phyloP scores from a whole-genome alignment of 1,140 invertebrate species.

The Zaprionus taronus region DNA sequence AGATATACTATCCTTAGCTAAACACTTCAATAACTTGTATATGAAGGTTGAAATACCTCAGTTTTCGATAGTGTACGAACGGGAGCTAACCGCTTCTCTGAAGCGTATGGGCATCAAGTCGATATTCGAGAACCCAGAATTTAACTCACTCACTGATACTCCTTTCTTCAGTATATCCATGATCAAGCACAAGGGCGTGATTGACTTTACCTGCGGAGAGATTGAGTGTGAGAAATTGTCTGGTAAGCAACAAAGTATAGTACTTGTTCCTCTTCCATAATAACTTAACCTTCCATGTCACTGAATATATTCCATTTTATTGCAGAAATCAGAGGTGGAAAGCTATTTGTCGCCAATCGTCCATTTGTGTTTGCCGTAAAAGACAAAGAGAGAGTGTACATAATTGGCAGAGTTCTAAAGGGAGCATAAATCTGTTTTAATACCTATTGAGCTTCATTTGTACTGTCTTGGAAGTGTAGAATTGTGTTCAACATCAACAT shows the following conservation, averaged over 20 bases:
- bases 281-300: no score
- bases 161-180: not conserved
- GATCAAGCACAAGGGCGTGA: not conserved
- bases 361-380: constrained; percentile 3
- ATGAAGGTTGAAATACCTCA: not conserved
- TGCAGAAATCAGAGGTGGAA: not conserved
- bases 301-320: no score
- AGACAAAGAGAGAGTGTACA: not conserved
- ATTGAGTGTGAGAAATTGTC: not conserved
- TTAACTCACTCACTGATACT: not conserved
- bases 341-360: not conserved
- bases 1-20: not conserved
- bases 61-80: not conserved
- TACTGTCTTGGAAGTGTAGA: no score
- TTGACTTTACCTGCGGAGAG: not conserved
- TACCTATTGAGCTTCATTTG: no score
- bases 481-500: no score
- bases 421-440: not conserved
- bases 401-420: not conserved
- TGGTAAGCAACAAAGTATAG: not conserved
- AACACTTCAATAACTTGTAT: not conserved
- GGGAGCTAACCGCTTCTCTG: not conserved
- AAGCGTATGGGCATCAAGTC: not conserved
- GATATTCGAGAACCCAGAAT: not conserved
- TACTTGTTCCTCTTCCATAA: not conserved